Evolutionary conservation across 2,888 invertebrate species (phyloP).

Genomic region (Sabatieria punctata): DNA sequence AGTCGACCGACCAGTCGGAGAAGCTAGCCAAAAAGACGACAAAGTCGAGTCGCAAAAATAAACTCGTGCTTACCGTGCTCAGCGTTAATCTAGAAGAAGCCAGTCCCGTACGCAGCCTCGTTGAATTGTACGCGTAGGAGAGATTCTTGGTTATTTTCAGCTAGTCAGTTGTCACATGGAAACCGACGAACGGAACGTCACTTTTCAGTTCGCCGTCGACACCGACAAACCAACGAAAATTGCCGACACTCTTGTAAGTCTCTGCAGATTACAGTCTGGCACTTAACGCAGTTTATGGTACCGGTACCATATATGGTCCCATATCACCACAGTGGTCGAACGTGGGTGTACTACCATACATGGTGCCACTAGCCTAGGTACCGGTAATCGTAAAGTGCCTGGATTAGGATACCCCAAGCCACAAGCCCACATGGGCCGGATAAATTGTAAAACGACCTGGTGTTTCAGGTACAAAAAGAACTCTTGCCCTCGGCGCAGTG

Average conservation of each 20-base stretch:
- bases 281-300: no score
- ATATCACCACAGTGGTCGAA: no score
- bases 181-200: conserved; percentile 60
- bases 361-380: no score
- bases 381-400: no score
- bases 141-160: conserved; percentile 16
- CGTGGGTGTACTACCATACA: no score
- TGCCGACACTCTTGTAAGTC: conserved; percentile 35
- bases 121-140: no score
- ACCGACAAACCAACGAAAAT: conserved; percentile 37
- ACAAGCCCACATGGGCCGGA: neutral
- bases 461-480: conserved; percentile 5
- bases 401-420: neutral
- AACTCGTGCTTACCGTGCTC: conserved; percentile 6
- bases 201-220: conserved; percentile 37
- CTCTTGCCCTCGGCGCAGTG: conserved; percentile 6
- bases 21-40: no score
- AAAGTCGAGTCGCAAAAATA: conserved; percentile 5
- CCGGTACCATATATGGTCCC: no score
- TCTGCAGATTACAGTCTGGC: no score
- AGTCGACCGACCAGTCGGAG: no score
- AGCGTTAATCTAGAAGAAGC: conserved; percentile 9
- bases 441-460: no score
- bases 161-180: conserved; percentile 83
- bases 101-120: no score